Percentiles rank a stretch among this genome's conserved stretches.
phyloP scores from a whole-genome alignment of 2,888 invertebrate species.

The Yponomeuta cagnagella region DNA sequence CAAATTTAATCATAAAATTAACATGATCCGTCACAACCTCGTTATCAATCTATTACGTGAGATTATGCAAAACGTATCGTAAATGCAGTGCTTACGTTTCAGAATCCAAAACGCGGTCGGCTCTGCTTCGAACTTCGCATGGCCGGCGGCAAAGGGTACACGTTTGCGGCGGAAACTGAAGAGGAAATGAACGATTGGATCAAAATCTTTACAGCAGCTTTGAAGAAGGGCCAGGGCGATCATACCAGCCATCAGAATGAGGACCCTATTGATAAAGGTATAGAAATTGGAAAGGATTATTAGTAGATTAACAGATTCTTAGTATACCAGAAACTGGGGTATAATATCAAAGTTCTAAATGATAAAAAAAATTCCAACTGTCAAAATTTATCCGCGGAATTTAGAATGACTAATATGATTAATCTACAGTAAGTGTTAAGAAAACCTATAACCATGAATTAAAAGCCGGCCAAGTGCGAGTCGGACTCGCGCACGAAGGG shows the following conservation, averaged over 20 bases:
- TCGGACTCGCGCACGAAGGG: no score
- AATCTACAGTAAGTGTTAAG: no score
- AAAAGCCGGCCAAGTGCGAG: no score
- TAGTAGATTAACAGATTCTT: not conserved
- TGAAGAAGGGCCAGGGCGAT: constrained; percentile 78
- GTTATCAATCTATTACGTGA: not conserved
- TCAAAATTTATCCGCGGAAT: no score
- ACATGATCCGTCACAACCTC: not conserved
- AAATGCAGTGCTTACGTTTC: constrained; percentile 16
- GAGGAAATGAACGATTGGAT: constrained; percentile 90
- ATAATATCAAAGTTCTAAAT: no score
- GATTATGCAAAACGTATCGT: not conserved
- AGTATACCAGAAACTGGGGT: no score
- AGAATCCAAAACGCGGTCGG: constrained; percentile 90
- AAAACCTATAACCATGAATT: no score
- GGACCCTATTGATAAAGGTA: constrained; percentile 82
- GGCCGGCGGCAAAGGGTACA: constrained; percentile 91
- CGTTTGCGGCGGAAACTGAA: constrained; percentile 91
- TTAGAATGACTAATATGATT: no score
- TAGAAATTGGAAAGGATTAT: not conserved
- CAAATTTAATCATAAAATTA: no score
- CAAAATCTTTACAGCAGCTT: constrained; percentile 85
- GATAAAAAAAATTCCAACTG: no score
- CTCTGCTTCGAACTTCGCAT: constrained; percentile 92
- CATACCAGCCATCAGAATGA: constrained; percentile 80